Evolutionary conservation across 2,888 invertebrate species (phyloP).

Genomic region (Drosophila atripex): DNA sequence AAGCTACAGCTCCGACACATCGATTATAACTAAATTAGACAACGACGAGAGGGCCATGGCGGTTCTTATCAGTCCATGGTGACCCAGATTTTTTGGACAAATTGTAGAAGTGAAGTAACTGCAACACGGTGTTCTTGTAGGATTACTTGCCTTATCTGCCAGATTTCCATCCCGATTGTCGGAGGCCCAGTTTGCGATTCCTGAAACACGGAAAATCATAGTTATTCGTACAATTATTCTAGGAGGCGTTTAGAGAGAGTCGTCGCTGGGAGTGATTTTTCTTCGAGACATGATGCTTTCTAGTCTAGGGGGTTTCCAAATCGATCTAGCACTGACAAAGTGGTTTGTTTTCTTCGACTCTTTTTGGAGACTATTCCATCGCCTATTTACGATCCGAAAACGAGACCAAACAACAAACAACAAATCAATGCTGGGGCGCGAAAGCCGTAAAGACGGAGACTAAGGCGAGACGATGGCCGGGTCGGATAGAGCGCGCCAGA

Average conservation of each 20-base stretch:
- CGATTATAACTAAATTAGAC: conserved; percentile 64
- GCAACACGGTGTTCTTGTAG: no score
- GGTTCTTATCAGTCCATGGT: conserved; percentile 36
- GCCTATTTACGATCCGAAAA: conserved; percentile 39
- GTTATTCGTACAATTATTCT: conserved; percentile 35
- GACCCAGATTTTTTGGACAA: conserved; percentile 5
- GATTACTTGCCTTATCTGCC: conserved; percentile 83
- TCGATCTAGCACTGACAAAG: conserved; percentile 33
- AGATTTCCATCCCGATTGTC: conserved; percentile 83
- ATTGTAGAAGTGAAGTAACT: not conserved
- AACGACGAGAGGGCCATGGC: not conserved
- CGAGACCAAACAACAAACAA: conserved; percentile 33
- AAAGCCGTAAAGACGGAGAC: not conserved
- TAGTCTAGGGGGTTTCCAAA: conserved; percentile 2
- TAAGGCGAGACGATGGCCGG: conserved; percentile 43
- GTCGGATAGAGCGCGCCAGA: not conserved
- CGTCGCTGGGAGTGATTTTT: conserved; percentile 20
- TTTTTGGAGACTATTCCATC: conserved; percentile 43
- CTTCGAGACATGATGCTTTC: conserved; percentile 15
- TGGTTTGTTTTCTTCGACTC: conserved; percentile 15
- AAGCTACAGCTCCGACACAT: conserved; percentile 17
- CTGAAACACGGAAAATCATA: conserved; percentile 68
- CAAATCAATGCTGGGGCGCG: conserved; percentile 12
- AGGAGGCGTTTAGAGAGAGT: conserved; percentile 22
- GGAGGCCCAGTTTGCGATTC: conserved; percentile 83